These are phyloP conservation scores for Drosophila pseudoobscura DNA, from an alignment of 1,140 invertebrate species.

Conservation along the genomic window DNA sequence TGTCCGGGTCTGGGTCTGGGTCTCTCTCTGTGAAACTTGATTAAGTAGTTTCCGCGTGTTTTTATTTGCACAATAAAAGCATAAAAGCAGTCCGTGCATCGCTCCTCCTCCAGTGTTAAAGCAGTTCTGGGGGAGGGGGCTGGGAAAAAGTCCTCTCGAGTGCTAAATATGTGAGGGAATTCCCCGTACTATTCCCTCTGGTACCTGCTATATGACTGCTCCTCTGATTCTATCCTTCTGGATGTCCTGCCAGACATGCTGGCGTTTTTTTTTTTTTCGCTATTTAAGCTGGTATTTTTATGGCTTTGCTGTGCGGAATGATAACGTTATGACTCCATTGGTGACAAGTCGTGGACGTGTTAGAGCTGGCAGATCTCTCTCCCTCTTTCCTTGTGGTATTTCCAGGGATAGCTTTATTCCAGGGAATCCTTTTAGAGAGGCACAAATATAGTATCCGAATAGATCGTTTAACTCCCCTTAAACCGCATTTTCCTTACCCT, in stretches of 20 bases:
- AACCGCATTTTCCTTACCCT: too few species aligned
- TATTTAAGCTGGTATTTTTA: conserved; percentile 73
- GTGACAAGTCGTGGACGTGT: conserved; percentile 59
- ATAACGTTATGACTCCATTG: conserved; percentile 75
- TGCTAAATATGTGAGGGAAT: conserved; percentile 36
- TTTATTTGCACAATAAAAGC: conserved; percentile 80
- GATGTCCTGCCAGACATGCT: conserved; percentile 49
- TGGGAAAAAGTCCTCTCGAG: conserved; percentile 44
- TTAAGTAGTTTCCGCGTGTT: conserved; percentile 79
- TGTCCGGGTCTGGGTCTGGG: conserved; percentile 9
- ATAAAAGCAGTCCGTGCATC: conserved; percentile 40
- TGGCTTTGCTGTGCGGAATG: conserved; percentile 59
- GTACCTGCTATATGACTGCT: not conserved
- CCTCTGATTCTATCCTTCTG: conserved; percentile 18
- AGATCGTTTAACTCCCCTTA: too few species aligned
- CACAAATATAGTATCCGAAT: too few species aligned
- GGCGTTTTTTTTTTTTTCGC: conserved; percentile 29
- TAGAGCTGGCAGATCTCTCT: conserved; percentile 47
- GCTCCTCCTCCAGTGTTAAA: conserved; percentile 43
- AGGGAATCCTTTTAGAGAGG: too few species aligned
- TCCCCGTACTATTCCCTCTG: conserved; percentile 6
- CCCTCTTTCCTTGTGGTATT: too few species aligned
- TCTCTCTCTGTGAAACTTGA: conserved; percentile 61
- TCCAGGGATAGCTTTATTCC: too few species aligned
- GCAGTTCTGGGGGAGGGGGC: not conserved